Percentiles rank a stretch among this genome's conserved stretches.
Evolutionary conservation across 2,113 vertebrate species (phyloP).

Genomic region (Chloroceryle aenea): DNA sequence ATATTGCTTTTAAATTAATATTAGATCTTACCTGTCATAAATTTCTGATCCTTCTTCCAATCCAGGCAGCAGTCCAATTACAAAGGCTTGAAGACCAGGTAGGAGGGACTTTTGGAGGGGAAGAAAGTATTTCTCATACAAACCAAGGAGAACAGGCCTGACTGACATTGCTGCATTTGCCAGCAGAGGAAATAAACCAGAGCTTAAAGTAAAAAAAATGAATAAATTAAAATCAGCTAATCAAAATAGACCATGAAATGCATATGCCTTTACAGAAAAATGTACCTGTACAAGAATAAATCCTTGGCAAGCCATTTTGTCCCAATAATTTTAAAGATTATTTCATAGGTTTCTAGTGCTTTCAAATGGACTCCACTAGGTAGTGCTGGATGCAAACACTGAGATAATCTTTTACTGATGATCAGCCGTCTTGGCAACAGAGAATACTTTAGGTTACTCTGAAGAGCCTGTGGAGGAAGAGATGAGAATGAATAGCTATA

Average conservation of each 20-base stretch:
- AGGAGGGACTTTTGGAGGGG: conserved; percentile 92
- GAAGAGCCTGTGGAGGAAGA: conserved; percentile 85
- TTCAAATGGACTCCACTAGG: conserved; percentile 97
- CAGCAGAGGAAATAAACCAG: conserved; percentile 93
- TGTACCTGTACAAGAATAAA: conserved; percentile 91
- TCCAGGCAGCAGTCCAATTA: conserved; percentile 92
- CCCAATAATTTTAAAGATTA: conserved; percentile 98
- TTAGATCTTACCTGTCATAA: conserved; percentile 87
- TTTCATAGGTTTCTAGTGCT: conserved; percentile 95
- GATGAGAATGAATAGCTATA: neutral
- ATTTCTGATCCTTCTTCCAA: conserved; percentile 95
- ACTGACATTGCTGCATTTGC: conserved; percentile 94
- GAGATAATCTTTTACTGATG: conserved; percentile 94
- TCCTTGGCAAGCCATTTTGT: conserved; percentile 93
- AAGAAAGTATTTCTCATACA: conserved; percentile 97
- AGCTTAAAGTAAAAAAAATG: conserved; percentile 55
- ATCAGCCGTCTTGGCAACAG: conserved; percentile 89
- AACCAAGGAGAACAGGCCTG: conserved; percentile 87
- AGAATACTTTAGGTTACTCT: conserved; percentile 95
- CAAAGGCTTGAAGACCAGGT: conserved; percentile 95
- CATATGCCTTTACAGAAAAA: neutral
- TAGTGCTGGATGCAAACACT: conserved; percentile 94
- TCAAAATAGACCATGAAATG: neutral
- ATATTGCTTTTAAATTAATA: neutral
- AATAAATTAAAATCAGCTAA: neutral